A percentile compares a stretch with the other conserved stretches of the same genome.
Conservation (phyloP, 2,797 vertebrate genomes). For the Helarctos malayanus region DNA sequence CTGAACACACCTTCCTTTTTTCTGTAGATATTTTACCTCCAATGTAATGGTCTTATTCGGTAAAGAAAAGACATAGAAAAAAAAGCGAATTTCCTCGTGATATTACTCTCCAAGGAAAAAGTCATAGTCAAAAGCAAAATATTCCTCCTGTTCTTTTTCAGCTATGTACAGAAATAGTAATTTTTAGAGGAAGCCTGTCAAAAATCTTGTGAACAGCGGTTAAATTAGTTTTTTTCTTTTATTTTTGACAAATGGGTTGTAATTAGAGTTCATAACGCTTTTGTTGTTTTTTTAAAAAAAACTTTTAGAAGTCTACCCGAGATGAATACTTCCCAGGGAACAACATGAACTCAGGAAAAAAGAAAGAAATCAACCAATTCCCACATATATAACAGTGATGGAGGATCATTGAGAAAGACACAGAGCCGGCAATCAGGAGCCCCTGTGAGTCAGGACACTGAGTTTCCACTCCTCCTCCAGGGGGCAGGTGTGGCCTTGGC, state of each 20-base stretch:
- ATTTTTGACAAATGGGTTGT: conserved; percentile 59
- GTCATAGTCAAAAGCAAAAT: conserved; percentile 38
- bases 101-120: conserved; percentile 24
- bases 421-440: not conserved
- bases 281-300: not conserved
- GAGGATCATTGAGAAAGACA: not conserved
- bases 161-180: conserved; percentile 47
- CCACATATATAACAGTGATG: not conserved
- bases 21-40: not conserved
- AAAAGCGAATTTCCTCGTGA: not conserved
- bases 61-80: not conserved
- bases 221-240: conserved; percentile 64
- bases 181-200: conserved; percentile 67
- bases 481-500: not conserved
- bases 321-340: not conserved
- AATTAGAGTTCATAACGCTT: conserved; percentile 64
- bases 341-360: not conserved
- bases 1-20: not conserved
- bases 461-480: not conserved
- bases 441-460: not conserved
- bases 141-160: conserved; percentile 52
- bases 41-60: not conserved
- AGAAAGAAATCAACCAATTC: not conserved
- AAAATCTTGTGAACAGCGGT: conserved; percentile 40
- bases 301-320: conserved; percentile 1